Base-by-base conservation (phyloP, 2,113 vertebrate species). In the Rhynchomys soricoides region DNA sequence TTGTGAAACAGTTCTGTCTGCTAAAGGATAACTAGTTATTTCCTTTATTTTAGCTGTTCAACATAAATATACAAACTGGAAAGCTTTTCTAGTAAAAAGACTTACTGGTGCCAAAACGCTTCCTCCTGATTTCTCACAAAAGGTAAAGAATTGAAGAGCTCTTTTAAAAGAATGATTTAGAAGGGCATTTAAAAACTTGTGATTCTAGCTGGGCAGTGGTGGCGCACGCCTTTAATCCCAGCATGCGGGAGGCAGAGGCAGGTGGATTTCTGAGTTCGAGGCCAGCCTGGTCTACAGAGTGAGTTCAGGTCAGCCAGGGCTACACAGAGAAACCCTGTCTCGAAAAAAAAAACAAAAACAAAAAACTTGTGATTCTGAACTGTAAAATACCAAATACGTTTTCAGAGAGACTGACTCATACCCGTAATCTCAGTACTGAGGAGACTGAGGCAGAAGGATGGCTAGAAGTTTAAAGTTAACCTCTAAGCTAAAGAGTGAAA, bases 21-120 rank as follows among this genome's bases (percentile, higher is more conserved):
- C 89, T 89, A 24, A 95, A 92, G 73, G 90, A 26, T 97, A 92
- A 97, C 78, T 95, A 86, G 15, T 79, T 97, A 55, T 96, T 98
- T 98, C 93, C 93, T 98, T 98, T 97, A 68, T 98, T 98, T 98
- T 97, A 99, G 99, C 99, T 97, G 99, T 99, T 98, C 99, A 99
- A 97, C 99, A 99, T 98, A 99, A 99, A 98, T 99, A 99, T 98
- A 99, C 99, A 96, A 99, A 99, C 99, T 99, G 99, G 99, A 99
- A 99, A 99, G 98, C 98, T 95, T 99, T 99, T 99, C 99, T 99
- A 96, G 99, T 99, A 98, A 99, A 99, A 98, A 99, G 99, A 98
- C 99, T 99, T 97, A 99, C 99, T 98, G 99, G 99, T 99, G 99
- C 99, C 98, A 99, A 99, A 99, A 99, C 99, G 95, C 99, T 99